A percentile compares a stretch with the other conserved stretches of the same genome.
phyloP scores from a whole-genome alignment of 2,113 vertebrate species.

The Terrapene triunguis region DNA sequence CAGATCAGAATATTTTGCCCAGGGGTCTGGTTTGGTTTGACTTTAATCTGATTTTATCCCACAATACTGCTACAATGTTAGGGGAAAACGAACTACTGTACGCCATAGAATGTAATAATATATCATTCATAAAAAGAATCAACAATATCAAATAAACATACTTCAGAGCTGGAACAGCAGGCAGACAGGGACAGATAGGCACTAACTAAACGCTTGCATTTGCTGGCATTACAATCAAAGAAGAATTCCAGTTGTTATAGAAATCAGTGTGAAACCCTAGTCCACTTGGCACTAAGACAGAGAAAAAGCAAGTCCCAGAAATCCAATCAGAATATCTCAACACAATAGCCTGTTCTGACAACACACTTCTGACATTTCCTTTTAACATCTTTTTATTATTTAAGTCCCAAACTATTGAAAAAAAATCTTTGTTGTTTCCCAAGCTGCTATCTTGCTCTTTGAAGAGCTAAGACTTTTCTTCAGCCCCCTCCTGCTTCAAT shows the following conservation, averaged over 20 bases:
- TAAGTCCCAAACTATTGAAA: neutral
- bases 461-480: neutral
- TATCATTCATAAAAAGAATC: neutral
- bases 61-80: neutral
- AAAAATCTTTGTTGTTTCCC: neutral
- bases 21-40: neutral
- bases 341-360: neutral
- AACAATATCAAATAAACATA: neutral
- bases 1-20: neutral
- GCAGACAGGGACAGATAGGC: neutral
- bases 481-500: neutral
- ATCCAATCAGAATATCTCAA: neutral
- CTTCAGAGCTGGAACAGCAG: neutral
- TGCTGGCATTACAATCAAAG: conserved; percentile 19
- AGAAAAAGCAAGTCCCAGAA: neutral
- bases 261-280: neutral
- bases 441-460: neutral
- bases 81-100: neutral
- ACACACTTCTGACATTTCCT: neutral
- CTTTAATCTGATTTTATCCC: neutral
- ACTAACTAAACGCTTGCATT: neutral
- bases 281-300: neutral
- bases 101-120: neutral
- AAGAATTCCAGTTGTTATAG: neutral
- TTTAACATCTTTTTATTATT: neutral